These are phyloP conservation scores for Pseudorhombus dupliciocellatus DNA, from an alignment of 2,113 vertebrate species.

Conservation along the genomic window DNA sequence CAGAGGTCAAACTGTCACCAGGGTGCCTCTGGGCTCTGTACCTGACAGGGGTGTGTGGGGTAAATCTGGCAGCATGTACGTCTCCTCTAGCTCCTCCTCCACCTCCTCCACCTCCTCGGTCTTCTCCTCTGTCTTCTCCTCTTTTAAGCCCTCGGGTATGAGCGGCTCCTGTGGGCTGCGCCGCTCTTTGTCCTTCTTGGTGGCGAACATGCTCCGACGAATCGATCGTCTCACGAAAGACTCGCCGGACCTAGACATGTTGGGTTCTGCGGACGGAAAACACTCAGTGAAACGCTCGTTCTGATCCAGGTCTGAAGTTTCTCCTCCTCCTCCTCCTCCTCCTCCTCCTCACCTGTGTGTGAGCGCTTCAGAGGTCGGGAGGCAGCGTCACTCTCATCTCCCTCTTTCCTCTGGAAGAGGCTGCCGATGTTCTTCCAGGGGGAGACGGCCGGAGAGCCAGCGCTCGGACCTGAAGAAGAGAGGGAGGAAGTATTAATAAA, in stretches of 20 bases:
- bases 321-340: no score
- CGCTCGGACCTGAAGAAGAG: conserved; percentile 38
- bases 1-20: no score
- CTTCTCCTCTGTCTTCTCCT: conserved; percentile 9
- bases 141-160: neutral
- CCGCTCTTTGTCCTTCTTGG: conserved; percentile 46
- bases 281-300: neutral
- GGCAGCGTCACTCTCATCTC: neutral
- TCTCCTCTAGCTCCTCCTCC: conserved; percentile 47
- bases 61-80: conserved; percentile 71
- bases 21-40: conserved; percentile 24
- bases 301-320: no score
- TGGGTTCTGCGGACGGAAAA: conserved; percentile 52
- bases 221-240: conserved; percentile 11
- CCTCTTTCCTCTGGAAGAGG: conserved; percentile 39
- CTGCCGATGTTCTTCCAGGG: conserved; percentile 14
- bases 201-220: conserved; percentile 40
- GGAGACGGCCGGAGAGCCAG: conserved; percentile 18
- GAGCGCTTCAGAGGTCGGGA: conserved; percentile 20
- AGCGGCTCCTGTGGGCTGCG: neutral
- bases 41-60: conserved; percentile 77
- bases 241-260: neutral
- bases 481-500: neutral
- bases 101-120: neutral
- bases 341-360: conserved; percentile 55